Evolutionary conservation across 2,797 vertebrate genomes (phyloP).

Genomic region (Anisognathus igniventris): DNA sequence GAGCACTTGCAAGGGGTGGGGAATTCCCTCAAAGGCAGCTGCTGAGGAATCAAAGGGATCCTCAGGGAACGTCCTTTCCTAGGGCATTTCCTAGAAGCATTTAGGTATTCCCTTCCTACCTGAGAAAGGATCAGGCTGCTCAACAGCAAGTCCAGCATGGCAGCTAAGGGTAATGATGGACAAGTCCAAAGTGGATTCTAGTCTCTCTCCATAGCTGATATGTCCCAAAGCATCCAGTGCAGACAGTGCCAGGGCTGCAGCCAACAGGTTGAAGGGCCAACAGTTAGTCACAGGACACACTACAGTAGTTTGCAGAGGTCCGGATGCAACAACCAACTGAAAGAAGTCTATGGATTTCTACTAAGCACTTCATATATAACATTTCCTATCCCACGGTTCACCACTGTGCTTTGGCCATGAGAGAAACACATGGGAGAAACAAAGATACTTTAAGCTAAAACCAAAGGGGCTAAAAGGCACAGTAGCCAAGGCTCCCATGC

Average conservation of each 20-base stretch:
- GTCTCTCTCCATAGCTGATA: neutral
- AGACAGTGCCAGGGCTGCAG: neutral
- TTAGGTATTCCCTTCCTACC: neutral
- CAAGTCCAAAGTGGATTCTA: neutral
- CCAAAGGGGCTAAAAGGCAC: neutral
- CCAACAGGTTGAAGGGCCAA: neutral
- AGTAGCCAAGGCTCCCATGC: neutral
- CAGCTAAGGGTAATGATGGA: neutral
- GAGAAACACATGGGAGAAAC: neutral
- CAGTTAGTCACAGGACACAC: neutral
- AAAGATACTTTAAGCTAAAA: neutral
- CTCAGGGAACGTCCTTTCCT: neutral
- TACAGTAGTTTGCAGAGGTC: neutral
- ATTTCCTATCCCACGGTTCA: neutral
- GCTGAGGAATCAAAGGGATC: neutral
- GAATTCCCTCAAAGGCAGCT: constrained; percentile 20
- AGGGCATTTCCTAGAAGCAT: neutral
- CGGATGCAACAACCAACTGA: neutral
- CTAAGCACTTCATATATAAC: neutral
- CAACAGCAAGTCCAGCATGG: neutral
- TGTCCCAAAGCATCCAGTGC: neutral
- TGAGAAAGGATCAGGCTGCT: neutral
- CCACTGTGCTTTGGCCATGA: neutral
- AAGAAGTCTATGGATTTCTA: neutral
- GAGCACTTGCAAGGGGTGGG: neutral